A percentile compares a stretch with the other conserved stretches of the same genome.
phyloP scores from a whole-genome alignment of 2,888 invertebrate species.

The Orthosia gothica region DNA sequence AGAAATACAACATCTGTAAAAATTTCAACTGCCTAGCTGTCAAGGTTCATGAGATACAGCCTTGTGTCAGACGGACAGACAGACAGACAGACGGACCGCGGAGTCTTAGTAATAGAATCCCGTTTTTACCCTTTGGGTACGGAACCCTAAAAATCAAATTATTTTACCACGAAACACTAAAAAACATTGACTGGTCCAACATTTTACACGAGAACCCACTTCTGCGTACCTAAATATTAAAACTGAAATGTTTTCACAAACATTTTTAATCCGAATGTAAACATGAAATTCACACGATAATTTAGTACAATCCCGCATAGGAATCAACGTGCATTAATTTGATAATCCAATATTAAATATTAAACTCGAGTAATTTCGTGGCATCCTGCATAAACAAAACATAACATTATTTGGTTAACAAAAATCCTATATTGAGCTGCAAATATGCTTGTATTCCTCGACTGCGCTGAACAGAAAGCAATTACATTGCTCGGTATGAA shows the following conservation, averaged over 20 bases:
- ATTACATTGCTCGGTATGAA: constrained; percentile 16
- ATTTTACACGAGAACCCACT: neutral
- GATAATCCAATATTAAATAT: neutral
- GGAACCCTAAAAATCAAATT: too few species aligned
- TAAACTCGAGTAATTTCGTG: neutral
- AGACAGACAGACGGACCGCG: too few species aligned
- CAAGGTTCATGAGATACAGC: too few species aligned
- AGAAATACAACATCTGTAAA: too few species aligned
- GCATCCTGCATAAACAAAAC: neutral
- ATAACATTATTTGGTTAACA: neutral
- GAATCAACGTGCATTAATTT: neutral
- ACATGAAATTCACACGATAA: neutral
- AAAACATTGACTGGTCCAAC: neutral
- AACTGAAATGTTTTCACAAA: neutral
- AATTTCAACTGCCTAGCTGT: too few species aligned
- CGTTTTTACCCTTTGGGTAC: too few species aligned
- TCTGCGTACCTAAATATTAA: neutral
- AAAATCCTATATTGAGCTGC: neutral
- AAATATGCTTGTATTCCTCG: neutral
- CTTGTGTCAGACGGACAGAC: too few species aligned
- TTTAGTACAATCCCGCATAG: neutral
- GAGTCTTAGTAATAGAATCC: too few species aligned
- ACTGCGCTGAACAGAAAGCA: constrained; percentile 7
- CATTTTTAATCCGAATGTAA: neutral
- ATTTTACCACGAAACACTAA: neutral